These are phyloP conservation scores for Latrodectus elegans DNA, from an alignment of 2,888 invertebrate species.

Conservation along the genomic window DNA sequence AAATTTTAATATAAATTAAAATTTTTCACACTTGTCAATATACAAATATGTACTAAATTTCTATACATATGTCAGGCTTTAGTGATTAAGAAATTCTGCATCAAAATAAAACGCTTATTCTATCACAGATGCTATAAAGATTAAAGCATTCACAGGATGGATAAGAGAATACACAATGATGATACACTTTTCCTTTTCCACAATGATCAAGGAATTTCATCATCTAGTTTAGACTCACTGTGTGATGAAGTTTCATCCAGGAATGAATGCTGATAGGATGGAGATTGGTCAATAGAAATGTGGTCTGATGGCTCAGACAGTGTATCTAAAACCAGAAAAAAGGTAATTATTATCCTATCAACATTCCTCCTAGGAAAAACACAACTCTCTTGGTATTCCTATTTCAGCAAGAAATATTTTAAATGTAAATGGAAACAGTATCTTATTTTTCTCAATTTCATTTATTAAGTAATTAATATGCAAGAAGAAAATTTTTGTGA, in stretches of 20 bases:
- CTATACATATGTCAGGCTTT: too few species aligned
- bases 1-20: too few species aligned
- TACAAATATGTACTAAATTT: too few species aligned
- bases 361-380: constrained; percentile 41
- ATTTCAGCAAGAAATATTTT: background rate
- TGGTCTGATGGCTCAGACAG: constrained; percentile 58
- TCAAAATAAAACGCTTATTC: background rate
- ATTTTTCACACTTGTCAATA: too few species aligned
- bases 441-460: too few species aligned
- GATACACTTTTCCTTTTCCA: too few species aligned
- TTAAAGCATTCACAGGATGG: background rate
- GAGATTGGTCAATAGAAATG: constrained; percentile 47
- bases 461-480: background rate
- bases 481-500: too few species aligned
- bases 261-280: constrained; percentile 69
- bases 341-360: constrained; percentile 59
- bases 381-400: background rate
- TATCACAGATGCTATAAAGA: constrained; percentile 16
- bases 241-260: constrained; percentile 37
- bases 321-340: constrained; percentile 58
- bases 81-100: too few species aligned
- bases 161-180: too few species aligned
- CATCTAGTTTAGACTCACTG: constrained; percentile 51
- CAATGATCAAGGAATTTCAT: constrained; percentile 49
- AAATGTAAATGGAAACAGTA: background rate